Conservation (phyloP, 2,888 invertebrate species). For the Cantharis rustica region DNA sequence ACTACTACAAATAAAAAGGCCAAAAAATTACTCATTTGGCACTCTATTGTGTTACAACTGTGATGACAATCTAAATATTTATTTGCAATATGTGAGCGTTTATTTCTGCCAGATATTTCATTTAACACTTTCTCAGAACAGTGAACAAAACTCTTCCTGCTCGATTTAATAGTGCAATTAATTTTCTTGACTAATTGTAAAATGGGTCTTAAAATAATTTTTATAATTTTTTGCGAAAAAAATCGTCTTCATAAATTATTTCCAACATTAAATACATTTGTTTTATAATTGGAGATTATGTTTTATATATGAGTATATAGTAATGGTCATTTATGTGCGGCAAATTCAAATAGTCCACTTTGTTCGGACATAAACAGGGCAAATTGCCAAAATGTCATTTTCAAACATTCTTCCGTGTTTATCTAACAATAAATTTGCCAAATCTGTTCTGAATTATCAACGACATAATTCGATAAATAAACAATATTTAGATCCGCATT, state of each 20-base stretch:
- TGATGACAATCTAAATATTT: not conserved
- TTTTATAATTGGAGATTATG: not conserved
- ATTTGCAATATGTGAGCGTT: not conserved
- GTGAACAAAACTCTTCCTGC: not conserved
- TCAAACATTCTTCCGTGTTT: slow-evolving; percentile 30
- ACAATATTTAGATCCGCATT: slow-evolving; percentile 7
- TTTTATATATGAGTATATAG: not conserved
- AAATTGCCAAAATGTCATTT: slow-evolving; percentile 25
- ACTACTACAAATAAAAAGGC: not conserved
- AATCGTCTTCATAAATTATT: not conserved
- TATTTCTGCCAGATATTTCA: not conserved
- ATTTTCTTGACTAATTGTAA: not conserved
- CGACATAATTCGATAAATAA: slow-evolving; percentile 15
- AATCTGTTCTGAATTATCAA: slow-evolving; percentile 15
- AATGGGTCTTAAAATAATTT: not conserved
- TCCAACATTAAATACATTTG: not conserved
- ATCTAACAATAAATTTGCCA: slow-evolving; percentile 25
- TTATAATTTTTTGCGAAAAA: not conserved
- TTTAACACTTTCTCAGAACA: not conserved
- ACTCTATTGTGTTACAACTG: not conserved
- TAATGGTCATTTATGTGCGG: slow-evolving; percentile 2
- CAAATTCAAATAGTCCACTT: slow-evolving; percentile 16
- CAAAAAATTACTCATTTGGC: not conserved
- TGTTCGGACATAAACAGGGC: slow-evolving; percentile 24
- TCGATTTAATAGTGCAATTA: not conserved